Evolutionary conservation across 2,888 invertebrate genomes (phyloP), one percentile per base, ranked within the genome.

Genomic region (Hirtodrosophila cameraria): DNA sequence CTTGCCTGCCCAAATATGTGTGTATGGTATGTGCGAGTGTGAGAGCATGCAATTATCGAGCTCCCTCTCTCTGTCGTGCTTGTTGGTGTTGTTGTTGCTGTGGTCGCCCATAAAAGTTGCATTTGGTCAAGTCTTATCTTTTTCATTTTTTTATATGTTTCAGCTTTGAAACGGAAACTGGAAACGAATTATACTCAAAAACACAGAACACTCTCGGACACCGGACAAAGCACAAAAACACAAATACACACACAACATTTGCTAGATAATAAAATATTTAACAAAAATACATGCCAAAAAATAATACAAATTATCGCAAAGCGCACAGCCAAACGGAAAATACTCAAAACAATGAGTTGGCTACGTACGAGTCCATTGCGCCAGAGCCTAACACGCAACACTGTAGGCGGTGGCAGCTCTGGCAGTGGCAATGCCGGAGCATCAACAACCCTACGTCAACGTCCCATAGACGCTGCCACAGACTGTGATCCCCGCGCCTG

Each of bases 401-500:
- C n/a, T n/a, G n/a, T n/a, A n/a, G n/a, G n/a, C n/a, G n/a, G 54
- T 91, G 71, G 73, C 27, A 57, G 50, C 46, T 60, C 69, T 8
- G 55, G 60, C 11, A 53, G 57, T 3, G 38, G 61, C 18, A 65
- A 45, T 12, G 42, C 46, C 11, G 13, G 50, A 11, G 42, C 46
- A 12, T 13, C 70, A 3, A 50, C 66, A 15, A 30, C 61, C 11
- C 41, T 88, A 1, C 93, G 93, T 55, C 93, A 94, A 45, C 92
- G 94, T 31, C 89, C 93, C 1, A 92, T 93, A 36, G 94, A 94
- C 80, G 94, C 94, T 7, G 93, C 94, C 3, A 93, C 94, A 6
- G 94, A 95, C 88, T 95, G 94, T 82, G 97, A 97, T 91, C 96
- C 97, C 0, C 95, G 96, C 49, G 97, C 97, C 5, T 97, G 97